Conservation (phyloP, 2,797 vertebrate genomes). For the Xenentodon cancila region DNA sequence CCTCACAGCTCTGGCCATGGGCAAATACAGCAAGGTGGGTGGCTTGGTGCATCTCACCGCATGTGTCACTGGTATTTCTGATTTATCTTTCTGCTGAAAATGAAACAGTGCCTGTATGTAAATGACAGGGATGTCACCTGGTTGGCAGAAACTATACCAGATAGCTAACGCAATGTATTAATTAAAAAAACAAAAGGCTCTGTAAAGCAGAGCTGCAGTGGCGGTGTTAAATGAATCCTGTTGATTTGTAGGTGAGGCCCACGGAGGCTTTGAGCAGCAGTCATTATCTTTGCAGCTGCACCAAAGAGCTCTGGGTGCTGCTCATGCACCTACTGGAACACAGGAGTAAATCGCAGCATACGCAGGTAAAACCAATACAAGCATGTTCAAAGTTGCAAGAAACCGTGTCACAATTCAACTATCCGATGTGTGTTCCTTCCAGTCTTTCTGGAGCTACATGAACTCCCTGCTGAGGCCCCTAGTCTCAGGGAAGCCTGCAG, state of each 20-base stretch:
- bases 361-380: constrained; percentile 81
- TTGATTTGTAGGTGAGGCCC: constrained; percentile 85
- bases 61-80: constrained; percentile 18
- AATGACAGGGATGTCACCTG: constrained; percentile 1
- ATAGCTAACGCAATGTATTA: background rate
- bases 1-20: constrained; percentile 89
- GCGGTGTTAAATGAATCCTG: constrained; percentile 5
- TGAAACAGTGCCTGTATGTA: background rate
- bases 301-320: constrained; percentile 93
- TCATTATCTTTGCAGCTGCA: constrained; percentile 87
- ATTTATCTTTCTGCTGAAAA: constrained; percentile 15
- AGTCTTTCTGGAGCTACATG: constrained; percentile 94
- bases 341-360: constrained; percentile 86
- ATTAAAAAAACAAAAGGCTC: no score
- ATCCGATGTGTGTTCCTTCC: constrained; percentile 18
- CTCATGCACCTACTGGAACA: constrained; percentile 91
- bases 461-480: constrained; percentile 84
- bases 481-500: constrained; percentile 72
- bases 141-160: constrained; percentile 1
- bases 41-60: constrained; percentile 31
- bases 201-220: background rate
- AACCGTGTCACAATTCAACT: background rate
- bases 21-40: constrained; percentile 91
- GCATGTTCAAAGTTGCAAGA: constrained; percentile 1
- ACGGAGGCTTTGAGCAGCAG: constrained; percentile 87